Evolutionary conservation across 2,113 vertebrate genomes (phyloP), one percentile per base, ranked within the genome.

Genomic region (Pseudorasbora parva): DNA sequence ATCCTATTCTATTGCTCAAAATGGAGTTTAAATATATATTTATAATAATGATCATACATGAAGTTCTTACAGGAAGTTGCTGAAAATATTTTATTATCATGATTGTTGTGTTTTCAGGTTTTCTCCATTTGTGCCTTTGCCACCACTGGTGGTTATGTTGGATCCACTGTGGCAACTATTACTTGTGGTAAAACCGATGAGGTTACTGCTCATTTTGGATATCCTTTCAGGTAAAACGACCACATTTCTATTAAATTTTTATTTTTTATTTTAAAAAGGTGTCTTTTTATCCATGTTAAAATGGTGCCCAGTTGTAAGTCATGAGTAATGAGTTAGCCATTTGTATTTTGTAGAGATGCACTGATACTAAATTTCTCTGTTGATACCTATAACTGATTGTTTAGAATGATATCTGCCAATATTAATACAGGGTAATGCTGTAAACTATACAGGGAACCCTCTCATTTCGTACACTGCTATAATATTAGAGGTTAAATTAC

Each of bases 91-190:
- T 47, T 33, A 17, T 80, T 60, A 17, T 45, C 1, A 49, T 19
- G 9, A 23, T 84, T 78, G 1, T 51, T 56, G 4, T 43, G 9
- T 23, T 87, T 85, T 54, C 80, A 99, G 97, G 92, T 99, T 69
- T 99, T 98, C 82, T 91, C 96, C 89, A 95, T 98, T 91, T 97
- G 98, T 73, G 96, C 97, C 86, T 99, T 98, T 33, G 97, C 96
- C 89, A 95, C 95, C 85, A 96, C 96, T 23, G 95, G 96, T 85
- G 98, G 97, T 74, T 98, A 97, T 89, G 91, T 93, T 5, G 97
- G 97, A 47, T 92, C 92, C 74, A 95, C 93, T 0, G 91, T 93
- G 76, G 89, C 95, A 2, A 89, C 19, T 0, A 89, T 96, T 69
- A 86, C 5, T 0, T 99, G 97, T 87, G 0, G 25, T n/a, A 23